Base-by-base conservation (phyloP, 2,888 invertebrate genomes). In the Hedychridium roseum region DNA sequence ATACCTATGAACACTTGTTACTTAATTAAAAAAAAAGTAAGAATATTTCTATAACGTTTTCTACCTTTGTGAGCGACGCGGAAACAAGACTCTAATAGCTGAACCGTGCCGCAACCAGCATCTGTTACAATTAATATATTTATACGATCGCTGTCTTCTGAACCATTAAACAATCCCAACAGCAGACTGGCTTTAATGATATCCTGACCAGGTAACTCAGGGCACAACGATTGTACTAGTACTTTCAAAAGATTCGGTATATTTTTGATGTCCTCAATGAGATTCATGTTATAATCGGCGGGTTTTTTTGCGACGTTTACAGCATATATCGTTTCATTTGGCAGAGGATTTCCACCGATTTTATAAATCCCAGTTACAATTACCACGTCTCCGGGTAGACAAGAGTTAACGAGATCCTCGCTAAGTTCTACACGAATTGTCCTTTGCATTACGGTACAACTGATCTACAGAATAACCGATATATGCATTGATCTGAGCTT, bases 181-280 rank as follows among this genome's bases (percentile, higher is more conserved):
- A 93, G 72, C 1, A 94, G 81, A 0, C 92, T 93, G 2, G 94
- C 92, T 79, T 96, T 96, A 0, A 94, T 88, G 52, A 93, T 82
- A 76, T 95, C 94, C 73, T 94, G 91, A 0, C 95, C 95, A 78
- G 89, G 94, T 66, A 95, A 91, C 17, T 86, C 83, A 0, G 94
- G 94, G 58, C 94, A 93, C 6, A 96, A 79, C 0, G 94, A 95
- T 53, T 90, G 88, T 0, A 94, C 90, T n/a, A 95, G 78, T 6
- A 93, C 82, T 28, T 88, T 83, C 71, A 94, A 92, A 3, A 91
- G 82, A 64, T 88, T 82, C 17, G 85, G 83, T 50, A 89, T 85
- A 2, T 82, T 82, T 66, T 90, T 89, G 44, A 92, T 90, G 81
- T 88, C 88, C 3, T 3, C 4, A 32, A 32, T 32, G 3, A 32